Evolutionary conservation across 1,140 invertebrate genomes (phyloP).

Genomic region (Drosophila carrolli): DNA sequence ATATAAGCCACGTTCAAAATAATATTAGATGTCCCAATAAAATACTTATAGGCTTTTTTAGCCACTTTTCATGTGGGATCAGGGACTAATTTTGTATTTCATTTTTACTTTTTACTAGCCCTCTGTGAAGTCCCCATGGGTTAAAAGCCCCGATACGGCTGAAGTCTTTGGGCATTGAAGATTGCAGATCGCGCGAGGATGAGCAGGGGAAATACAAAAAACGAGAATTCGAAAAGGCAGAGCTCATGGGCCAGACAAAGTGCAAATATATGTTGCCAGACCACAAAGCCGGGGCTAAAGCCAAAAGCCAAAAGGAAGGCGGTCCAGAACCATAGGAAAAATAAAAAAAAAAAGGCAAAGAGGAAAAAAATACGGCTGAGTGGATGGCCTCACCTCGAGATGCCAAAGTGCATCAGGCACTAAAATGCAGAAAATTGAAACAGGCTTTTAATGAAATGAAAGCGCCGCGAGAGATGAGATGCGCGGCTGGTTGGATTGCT

Average conservation of each 20-base stretch:
- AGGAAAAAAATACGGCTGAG: constrained; percentile 10
- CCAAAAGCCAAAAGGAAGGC: constrained; percentile 28
- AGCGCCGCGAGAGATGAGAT: constrained; percentile 64
- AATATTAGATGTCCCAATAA: too few species aligned
- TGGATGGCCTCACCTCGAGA: constrained; percentile 45
- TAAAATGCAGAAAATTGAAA: constrained; percentile 84
- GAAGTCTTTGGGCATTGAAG: constrained; percentile 1
- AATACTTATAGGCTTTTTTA: not conserved
- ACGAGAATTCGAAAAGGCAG: constrained; percentile 5
- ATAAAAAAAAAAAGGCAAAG: not conserved
- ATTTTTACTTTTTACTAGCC: not conserved
- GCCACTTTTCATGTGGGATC: not conserved
- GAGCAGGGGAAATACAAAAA: not conserved
- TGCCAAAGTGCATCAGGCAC: constrained; percentile 84
- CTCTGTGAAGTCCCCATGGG: not conserved
- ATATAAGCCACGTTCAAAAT: too few species aligned
- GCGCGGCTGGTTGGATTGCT: constrained; percentile 8
- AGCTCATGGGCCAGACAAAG: constrained; percentile 50
- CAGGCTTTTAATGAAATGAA: constrained; percentile 83
- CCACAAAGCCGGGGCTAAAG: constrained; percentile 31
- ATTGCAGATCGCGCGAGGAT: constrained; percentile 11
- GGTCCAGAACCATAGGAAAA: constrained; percentile 9
- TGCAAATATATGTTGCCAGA: constrained; percentile 74
- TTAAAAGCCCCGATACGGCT: constrained; percentile 10
- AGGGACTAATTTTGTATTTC: not conserved